These are phyloP conservation scores for Ondatra zibethicus DNA, from an alignment of 2,113 vertebrate genomes.

Conservation along the genomic window DNA sequence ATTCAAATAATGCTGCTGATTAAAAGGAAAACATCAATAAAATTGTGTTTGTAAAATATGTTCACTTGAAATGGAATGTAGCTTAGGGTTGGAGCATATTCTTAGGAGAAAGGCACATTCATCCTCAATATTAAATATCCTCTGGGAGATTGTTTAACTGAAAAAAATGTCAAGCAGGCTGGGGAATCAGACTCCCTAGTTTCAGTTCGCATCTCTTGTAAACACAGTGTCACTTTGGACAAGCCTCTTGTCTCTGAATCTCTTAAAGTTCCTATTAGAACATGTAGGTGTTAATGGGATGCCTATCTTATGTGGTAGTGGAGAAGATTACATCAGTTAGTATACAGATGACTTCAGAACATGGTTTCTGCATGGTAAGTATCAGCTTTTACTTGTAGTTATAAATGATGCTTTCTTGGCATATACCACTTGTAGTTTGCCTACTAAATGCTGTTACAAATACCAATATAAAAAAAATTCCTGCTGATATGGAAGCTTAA, in stretches of 20 bases:
- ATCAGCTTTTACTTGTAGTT: background rate
- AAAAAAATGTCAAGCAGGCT: background rate
- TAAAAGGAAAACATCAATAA: background rate
- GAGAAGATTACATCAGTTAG: background rate
- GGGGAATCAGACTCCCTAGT: background rate
- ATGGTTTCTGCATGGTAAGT: background rate
- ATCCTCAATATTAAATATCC: accelerated
- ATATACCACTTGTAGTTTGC: background rate
- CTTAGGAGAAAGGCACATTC: background rate
- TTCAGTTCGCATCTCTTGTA: background rate
- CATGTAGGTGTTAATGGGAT: background rate
- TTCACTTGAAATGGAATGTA: background rate
- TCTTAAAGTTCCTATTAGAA: background rate
- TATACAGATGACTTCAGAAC: background rate
- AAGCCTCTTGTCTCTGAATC: background rate
- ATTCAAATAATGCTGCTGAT: background rate
- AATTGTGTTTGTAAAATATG: background rate
- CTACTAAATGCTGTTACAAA: background rate
- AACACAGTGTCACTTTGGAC: background rate
- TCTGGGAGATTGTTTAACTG: accelerated
- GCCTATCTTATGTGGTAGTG: background rate
- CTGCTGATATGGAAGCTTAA: background rate
- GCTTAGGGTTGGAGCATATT: background rate
- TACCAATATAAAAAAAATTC: background rate
- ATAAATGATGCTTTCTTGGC: background rate